Percentiles rank a stretch among this genome's conserved stretches.
Evolutionary conservation across 2,888 invertebrate genomes (phyloP).

Genomic region (Buathra laborator): DNA sequence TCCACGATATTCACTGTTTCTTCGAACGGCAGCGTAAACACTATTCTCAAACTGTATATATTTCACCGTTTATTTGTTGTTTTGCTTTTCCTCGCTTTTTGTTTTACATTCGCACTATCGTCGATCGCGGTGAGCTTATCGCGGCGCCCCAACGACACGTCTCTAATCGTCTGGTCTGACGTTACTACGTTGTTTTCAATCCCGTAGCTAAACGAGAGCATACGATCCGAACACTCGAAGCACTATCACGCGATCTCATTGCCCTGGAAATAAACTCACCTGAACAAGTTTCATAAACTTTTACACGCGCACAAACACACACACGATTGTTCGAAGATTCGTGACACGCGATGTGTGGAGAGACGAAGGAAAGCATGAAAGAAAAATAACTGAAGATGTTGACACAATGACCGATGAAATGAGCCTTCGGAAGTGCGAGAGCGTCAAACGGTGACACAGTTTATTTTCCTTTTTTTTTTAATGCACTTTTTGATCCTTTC

Average conservation of each 20-base stretch:
- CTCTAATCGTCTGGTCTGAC: background rate
- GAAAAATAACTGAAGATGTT: background rate
- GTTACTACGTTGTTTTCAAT: background rate
- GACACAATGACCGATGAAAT: background rate
- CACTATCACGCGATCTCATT: slow-evolving; percentile 11
- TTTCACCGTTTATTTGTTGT: background rate
- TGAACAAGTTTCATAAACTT: slow-evolving; percentile 6
- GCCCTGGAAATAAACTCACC: background rate
- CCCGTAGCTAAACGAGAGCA: background rate
- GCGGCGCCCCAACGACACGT: background rate
- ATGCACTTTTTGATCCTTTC: background rate
- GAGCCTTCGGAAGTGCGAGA: background rate
- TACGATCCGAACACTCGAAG: slow-evolving; percentile 10
- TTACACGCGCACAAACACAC: slow-evolving; percentile 11
- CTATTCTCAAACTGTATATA: background rate
- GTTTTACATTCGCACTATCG: slow-evolving; percentile 9
- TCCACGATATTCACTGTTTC: slow-evolving; percentile 48
- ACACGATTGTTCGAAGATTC: slow-evolving; percentile 4
- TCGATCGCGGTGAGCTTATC: slow-evolving; percentile 8
- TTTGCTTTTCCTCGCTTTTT: background rate
- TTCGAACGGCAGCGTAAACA: background rate
- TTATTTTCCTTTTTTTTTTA: background rate
- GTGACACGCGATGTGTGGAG: background rate
- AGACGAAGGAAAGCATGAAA: background rate
- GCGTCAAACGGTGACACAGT: background rate